These are phyloP conservation scores for Tachystola acroxantha DNA, from an alignment of 2,888 invertebrate species.

Conservation along the genomic window DNA sequence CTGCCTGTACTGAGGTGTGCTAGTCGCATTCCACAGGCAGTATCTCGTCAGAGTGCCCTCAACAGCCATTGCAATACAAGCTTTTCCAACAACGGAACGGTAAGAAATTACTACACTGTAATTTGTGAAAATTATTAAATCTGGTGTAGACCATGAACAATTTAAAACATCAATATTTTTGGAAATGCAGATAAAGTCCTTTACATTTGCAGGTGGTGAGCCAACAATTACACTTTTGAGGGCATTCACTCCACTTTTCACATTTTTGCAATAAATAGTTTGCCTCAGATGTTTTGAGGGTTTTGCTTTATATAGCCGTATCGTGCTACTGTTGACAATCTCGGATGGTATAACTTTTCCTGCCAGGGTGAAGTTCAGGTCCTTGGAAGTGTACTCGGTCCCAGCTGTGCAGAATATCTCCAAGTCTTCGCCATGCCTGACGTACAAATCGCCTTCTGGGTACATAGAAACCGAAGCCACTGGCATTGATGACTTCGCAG, in stretches of 20 bases:
- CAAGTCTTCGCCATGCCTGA: slow-evolving; percentile 79
- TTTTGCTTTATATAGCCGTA: slow-evolving; percentile 73
- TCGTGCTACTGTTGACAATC: slow-evolving; percentile 80
- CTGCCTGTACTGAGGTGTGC: slow-evolving; percentile 61
- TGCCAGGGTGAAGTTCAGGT: slow-evolving; percentile 58
- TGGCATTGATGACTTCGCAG: background rate
- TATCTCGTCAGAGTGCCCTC: slow-evolving; percentile 24
- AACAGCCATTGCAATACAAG: slow-evolving; percentile 29
- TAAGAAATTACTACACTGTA: slow-evolving; percentile 44
- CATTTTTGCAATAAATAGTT: slow-evolving; percentile 74
- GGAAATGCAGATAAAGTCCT: slow-evolving; percentile 85
- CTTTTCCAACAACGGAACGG: no score
- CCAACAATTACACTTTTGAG: slow-evolving; percentile 57
- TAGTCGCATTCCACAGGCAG: slow-evolving; percentile 49
- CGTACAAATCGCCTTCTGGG: slow-evolving; percentile 76
- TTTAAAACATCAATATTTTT: slow-evolving; percentile 85
- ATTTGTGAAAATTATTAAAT: slow-evolving; percentile 47
- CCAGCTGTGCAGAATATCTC: slow-evolving; percentile 81
- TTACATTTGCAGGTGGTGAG: slow-evolving; percentile 79
- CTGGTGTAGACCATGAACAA: slow-evolving; percentile 84
- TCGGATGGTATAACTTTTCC: slow-evolving; percentile 40
- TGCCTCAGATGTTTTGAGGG: slow-evolving; percentile 21
- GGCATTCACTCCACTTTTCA: slow-evolving; percentile 39
- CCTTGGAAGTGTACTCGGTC: slow-evolving; percentile 52
- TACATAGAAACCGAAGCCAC: slow-evolving; percentile 51